Base-by-base conservation (phyloP, 2,113 vertebrate species). In the Etheostoma spectabile region DNA sequence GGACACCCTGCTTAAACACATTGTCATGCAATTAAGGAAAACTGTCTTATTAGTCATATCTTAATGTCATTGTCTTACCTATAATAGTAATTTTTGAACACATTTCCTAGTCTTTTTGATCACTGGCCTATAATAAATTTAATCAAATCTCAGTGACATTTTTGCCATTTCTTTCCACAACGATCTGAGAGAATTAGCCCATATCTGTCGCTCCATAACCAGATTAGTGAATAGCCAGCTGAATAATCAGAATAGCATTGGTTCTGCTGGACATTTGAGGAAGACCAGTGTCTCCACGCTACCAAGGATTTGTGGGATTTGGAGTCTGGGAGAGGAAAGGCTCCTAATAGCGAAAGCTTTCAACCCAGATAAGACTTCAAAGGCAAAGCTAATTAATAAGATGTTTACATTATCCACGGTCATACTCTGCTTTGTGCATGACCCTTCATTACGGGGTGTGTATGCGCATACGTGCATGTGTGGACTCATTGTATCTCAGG, bases 351-450 rank as follows among this genome's bases (percentile, higher is more conserved):
- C 72, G 84, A 90, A 92, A 73, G 83, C 89, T 88, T 91, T 86
- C 61, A 30, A 84, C 69, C 77, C 67, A 74, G 94, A 95, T 95
- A 95, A 94, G 91, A 91, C 94, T 95, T 94, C 91, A 94, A 92
- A 95, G 90, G 86, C 90, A 60, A 73, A 85, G 80, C 89, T 93
- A 93, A 95, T 95, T 95, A 94, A 94, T 95, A 91, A 92, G 88
- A 92, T 94, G 93, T 95, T 95, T 95, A 94, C 93, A 94, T 95
- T 93, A 93, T 92, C 88, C 93, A 93, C 77, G 88, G 89, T 89
- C 90, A 81, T 85, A 90, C 68, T 5, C 83, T 68, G 88, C 89
- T 92, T 91, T 92, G 80, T 88, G 85, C 89, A 74, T 77, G 84
- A 85, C 84, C 91, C 79, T 85, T 89, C 81, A 86, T 87, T 91